Conservation (phyloP, 2,888 invertebrate genomes). For the Escarpia spicata region DNA sequence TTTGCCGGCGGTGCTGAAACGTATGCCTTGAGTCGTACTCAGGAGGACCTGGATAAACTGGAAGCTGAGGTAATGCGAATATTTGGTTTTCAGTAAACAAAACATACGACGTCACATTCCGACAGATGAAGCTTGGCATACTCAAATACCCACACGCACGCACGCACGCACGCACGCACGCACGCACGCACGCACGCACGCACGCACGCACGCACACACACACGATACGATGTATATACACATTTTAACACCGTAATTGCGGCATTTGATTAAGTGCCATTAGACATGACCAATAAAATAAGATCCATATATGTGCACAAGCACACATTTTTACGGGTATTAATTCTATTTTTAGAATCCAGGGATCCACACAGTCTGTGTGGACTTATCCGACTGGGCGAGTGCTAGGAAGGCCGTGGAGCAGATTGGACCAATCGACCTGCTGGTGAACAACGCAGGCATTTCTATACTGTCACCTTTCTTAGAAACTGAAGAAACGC, state of each 20-base stretch:
- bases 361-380: constrained; percentile 67
- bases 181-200: too few species aligned
- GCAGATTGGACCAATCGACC: constrained; percentile 77
- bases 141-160: background rate
- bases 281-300: too few species aligned
- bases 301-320: background rate
- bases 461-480: constrained; percentile 78
- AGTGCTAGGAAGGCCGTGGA: constrained; percentile 74
- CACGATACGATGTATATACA: too few species aligned
- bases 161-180: too few species aligned
- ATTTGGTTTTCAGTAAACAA: background rate
- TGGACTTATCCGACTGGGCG: constrained; percentile 82
- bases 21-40: constrained; percentile 19
- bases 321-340: background rate
- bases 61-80: background rate
- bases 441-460: constrained; percentile 91
- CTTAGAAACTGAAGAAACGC: constrained; percentile 65
- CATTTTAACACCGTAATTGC: too few species aligned
- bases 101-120: background rate
- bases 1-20: constrained; percentile 29
- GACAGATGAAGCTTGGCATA: background rate
- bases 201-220: too few species aligned
- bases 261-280: too few species aligned
- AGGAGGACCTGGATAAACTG: too few species aligned
- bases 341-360: constrained; percentile 44